Percentiles rank a stretch among this genome's conserved stretches.
Conservation (phyloP, 2,888 invertebrate genomes). For the Lithophane semibrunnea region DNA sequence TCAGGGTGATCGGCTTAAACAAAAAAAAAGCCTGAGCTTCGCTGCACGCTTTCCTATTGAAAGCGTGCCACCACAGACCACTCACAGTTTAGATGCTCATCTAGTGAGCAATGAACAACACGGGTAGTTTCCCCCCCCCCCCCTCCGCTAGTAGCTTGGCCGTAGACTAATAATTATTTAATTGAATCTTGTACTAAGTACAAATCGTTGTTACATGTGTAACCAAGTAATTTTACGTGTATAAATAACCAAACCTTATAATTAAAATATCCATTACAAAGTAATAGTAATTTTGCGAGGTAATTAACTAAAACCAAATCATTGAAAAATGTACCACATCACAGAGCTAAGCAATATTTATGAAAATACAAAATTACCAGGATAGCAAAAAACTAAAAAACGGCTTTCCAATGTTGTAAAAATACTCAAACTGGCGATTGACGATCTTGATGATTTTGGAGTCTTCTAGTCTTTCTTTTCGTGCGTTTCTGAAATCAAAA, state of each 20-base stretch:
- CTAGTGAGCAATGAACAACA: background rate
- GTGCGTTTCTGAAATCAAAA: constrained; percentile 86
- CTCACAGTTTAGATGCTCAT: background rate
- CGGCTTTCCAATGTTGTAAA: constrained; percentile 18
- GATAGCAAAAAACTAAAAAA: background rate
- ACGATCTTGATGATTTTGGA: background rate
- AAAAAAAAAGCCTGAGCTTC: constrained; percentile 4
- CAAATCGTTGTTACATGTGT: background rate
- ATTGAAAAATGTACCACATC: constrained; percentile 15
- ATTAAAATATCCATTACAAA: background rate
- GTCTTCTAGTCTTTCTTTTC: constrained; percentile 86
- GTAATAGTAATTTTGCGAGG: background rate
- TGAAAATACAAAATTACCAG: constrained; percentile 12
- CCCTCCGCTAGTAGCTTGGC: background rate
- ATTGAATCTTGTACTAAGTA: background rate
- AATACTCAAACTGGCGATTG: constrained; percentile 30
- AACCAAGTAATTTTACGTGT: background rate
- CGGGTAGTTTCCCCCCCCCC: background rate
- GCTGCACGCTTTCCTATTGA: too few species aligned
- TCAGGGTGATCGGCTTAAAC: background rate
- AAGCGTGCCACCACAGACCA: too few species aligned
- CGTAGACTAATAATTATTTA: constrained; percentile 10
- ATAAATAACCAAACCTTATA: background rate
- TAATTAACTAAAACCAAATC: constrained; percentile 5
- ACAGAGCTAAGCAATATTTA: constrained; percentile 13